Percentiles rank a stretch among this genome's conserved stretches.
Conservation (phyloP, 2,888 invertebrate species). For the Drosophila mercatorum region DNA sequence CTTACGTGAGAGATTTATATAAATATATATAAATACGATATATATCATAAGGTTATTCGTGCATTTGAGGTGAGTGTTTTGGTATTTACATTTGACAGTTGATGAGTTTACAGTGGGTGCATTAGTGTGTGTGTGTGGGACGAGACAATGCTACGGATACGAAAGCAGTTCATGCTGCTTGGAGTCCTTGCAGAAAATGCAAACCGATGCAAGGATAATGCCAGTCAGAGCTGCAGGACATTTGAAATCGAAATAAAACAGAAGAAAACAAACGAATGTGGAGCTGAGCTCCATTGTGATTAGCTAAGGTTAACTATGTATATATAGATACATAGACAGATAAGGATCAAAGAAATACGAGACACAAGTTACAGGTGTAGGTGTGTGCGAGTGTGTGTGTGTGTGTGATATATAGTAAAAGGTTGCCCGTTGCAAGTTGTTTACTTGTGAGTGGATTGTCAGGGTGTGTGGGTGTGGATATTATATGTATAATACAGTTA, state of each 20-base stretch:
- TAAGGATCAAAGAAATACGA: conserved; percentile 16
- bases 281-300: conserved; percentile 2
- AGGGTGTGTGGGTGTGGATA: background rate
- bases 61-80: conserved; percentile 25
- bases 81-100: conserved; percentile 20
- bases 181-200: conserved; percentile 17
- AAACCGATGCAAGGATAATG: conserved; percentile 37
- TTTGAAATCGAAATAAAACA: conserved; percentile 5
- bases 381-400: conserved; percentile 13
- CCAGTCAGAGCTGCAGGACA: conserved; percentile 25
- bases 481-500: conserved; percentile 13
- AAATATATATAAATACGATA: background rate
- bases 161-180: conserved; percentile 47
- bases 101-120: conserved; percentile 29
- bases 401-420: conserved; percentile 15
- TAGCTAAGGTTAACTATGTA: conserved; percentile 6
- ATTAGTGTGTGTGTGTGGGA: conserved; percentile 7
- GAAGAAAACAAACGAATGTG: background rate
- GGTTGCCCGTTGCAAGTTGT: conserved; percentile 29
- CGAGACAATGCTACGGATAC: conserved; percentile 32
- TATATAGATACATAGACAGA: conserved; percentile 14
- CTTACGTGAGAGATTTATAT: conserved; percentile 1
- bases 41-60: conserved; percentile 32
- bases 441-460: conserved; percentile 2
- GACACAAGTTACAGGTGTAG: conserved; percentile 11